Conservation (phyloP, 1,140 invertebrate species). For the Drosophila repleta region DNA sequence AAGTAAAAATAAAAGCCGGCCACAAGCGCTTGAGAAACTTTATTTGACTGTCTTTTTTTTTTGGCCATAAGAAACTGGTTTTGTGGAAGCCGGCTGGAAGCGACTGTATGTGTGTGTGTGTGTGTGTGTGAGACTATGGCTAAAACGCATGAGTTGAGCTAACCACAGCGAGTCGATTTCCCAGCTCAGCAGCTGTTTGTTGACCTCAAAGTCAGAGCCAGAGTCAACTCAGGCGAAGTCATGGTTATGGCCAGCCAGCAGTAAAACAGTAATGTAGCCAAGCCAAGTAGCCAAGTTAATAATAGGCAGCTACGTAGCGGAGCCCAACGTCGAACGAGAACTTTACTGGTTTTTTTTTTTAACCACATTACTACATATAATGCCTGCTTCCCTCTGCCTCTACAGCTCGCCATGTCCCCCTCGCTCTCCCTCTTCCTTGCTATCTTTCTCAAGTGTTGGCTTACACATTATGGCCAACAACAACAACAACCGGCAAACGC, state of each 20-base stretch:
- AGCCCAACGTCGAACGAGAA: conserved; percentile 47
- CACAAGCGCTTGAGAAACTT: conserved; percentile 71
- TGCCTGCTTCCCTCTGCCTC: not conserved
- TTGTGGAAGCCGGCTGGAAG: conserved; percentile 63
- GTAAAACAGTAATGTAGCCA: conserved; percentile 49
- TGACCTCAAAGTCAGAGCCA: conserved; percentile 79
- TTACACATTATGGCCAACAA: conserved; percentile 51
- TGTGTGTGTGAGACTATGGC: conserved; percentile 13
- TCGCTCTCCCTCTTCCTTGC: not conserved
- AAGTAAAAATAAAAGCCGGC: conserved; percentile 54
- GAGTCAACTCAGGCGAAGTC: conserved; percentile 54
- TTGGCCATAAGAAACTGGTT: conserved; percentile 69
- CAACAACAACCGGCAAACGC: conserved; percentile 42
- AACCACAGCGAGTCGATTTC: conserved; percentile 55
- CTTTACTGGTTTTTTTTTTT: conserved; percentile 51
- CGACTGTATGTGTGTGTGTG: not conserved
- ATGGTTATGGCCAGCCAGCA: conserved; percentile 79
- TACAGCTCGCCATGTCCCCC: not conserved
- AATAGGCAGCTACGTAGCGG: conserved; percentile 53
- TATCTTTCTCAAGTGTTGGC: conserved; percentile 37
- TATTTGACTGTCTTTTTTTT: conserved; percentile 30
- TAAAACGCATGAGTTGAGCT: conserved; percentile 74
- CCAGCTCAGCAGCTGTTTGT: conserved; percentile 77
- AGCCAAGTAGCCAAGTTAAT: conserved; percentile 74
- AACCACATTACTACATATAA: not conserved